Conservation (phyloP, 2,113 vertebrate species). For the Pseudorectes ferrugineus region DNA sequence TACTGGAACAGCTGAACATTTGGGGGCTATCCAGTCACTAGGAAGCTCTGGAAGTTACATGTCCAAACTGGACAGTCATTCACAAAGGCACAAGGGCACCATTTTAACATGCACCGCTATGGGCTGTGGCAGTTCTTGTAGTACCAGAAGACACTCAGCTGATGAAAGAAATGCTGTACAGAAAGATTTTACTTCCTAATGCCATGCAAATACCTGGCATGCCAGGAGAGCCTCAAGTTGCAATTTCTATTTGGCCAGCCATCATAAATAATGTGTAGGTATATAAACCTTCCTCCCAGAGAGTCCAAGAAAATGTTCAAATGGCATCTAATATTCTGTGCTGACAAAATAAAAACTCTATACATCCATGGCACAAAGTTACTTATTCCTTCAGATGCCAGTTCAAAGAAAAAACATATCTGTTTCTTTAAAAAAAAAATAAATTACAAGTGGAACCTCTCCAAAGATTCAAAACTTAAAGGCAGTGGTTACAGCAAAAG, state of each 20-base stretch:
- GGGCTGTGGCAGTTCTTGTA: not conserved
- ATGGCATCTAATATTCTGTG: not conserved
- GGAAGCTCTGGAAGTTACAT: not conserved
- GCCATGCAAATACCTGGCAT: not conserved
- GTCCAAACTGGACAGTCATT: not conserved
- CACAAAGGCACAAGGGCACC: not conserved
- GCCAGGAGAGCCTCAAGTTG: not conserved
- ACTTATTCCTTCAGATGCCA: not conserved
- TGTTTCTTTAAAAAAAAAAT: not conserved
- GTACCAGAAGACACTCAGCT: not conserved
- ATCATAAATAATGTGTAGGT: not conserved
- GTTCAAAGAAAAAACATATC: not conserved
- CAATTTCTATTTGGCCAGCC: not conserved
- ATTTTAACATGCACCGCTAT: not conserved
- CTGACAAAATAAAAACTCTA: not conserved
- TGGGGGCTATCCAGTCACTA: not conserved
- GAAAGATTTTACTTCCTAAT: not conserved
- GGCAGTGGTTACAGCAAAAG: not conserved
- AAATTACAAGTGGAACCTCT: not conserved
- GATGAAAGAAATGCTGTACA: not conserved
- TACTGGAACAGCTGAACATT: not conserved
- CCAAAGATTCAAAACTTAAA: not conserved
- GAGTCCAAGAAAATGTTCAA: not conserved
- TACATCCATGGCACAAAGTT: not conserved
- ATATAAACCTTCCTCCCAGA: not conserved